Evolutionary conservation across 2,113 vertebrate species (phyloP), one percentile per base, ranked within the genome.

Genomic region (Gyps fulvus): DNA sequence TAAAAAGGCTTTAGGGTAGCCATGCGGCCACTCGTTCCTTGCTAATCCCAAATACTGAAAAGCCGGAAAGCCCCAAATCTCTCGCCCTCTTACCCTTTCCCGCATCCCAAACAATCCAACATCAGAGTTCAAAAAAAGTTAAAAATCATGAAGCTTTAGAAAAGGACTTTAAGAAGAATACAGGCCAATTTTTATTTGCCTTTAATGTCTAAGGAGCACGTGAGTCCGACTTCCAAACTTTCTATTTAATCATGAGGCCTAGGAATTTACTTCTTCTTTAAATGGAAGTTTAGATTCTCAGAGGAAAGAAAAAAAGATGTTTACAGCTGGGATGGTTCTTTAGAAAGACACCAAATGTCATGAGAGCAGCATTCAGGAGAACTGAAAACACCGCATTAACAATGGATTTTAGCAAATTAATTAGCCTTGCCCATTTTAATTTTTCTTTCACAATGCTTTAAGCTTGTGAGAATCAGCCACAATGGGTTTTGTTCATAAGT

Each of bases 391-490:
- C 74, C 4, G 27, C 49, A 84, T 89, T 95, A 90, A 96, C 79
- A 93, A 91, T 92, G 82, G 86, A 94, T 95, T 96, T 97, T 92
- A 89, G 62, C 94, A 96, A 97, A 97, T 96, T 96, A 97, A 96
- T 93, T 96, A 95, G 90, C 86, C 81, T 94, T 96, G 78, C 81
- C 86, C 74, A 73, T 95, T 96, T 92, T 89, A 93, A 91, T 95
- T 95, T 96, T 95, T 95, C 70, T 86, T 97, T 93, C 78, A 95
- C 91, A 81, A 91, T 93, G 73, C 80, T 90, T 90, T 92, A 92
- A 95, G 80, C 90, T 95, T 94, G 80, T 83, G 91, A 97, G 87
- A 94, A 82, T 91, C 81, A 67, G 67, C 73, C 88, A 96, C 91
- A 94, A 97, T 77, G 72, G 89, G 70, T 94, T 93, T 96, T 95